Conservation (phyloP, 1,140 invertebrate species). For the Laupala kohalensis region DNA sequence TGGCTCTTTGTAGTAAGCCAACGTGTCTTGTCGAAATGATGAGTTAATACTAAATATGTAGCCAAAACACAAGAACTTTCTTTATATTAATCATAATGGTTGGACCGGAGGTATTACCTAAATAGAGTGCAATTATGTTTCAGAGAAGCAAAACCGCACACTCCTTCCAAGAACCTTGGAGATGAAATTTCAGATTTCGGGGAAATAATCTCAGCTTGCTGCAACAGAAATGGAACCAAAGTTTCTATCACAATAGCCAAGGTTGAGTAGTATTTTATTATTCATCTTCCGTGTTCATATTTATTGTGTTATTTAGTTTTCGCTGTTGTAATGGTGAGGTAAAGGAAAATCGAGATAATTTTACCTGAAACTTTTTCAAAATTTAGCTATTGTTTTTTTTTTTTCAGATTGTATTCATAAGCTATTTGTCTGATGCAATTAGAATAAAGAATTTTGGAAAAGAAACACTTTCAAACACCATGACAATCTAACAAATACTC, state of each 20-base stretch:
- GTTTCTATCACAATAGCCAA: slow-evolving; percentile 75
- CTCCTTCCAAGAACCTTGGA: slow-evolving; percentile 24
- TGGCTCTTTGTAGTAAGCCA: too few relatives aligned
- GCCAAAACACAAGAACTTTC: background rate
- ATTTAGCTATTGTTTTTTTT: too few relatives aligned
- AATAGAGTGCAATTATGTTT: background rate
- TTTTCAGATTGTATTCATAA: too few relatives aligned
- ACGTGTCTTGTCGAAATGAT: too few relatives aligned
- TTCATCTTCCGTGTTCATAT: too few relatives aligned
- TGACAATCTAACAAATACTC: too few relatives aligned
- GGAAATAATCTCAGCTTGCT: slow-evolving; percentile 71
- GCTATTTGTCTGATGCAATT: too few relatives aligned
- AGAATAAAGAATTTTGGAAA: too few relatives aligned
- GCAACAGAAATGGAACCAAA: slow-evolving; percentile 71
- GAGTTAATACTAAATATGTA: too few relatives aligned
- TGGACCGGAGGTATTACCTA: background rate
- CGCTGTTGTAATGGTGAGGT: background rate
- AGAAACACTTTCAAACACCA: too few relatives aligned
- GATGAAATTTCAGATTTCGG: slow-evolving; percentile 64
- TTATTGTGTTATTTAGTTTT: background rate
- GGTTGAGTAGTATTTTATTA: too few relatives aligned
- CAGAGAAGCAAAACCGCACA: slow-evolving; percentile 13
- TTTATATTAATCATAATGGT: background rate
- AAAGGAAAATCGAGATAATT: background rate
- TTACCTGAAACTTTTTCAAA: too few relatives aligned